These are phyloP conservation scores for Gadus chalcogrammus DNA, from an alignment of 2,113 vertebrate species.

Conservation along the genomic window DNA sequence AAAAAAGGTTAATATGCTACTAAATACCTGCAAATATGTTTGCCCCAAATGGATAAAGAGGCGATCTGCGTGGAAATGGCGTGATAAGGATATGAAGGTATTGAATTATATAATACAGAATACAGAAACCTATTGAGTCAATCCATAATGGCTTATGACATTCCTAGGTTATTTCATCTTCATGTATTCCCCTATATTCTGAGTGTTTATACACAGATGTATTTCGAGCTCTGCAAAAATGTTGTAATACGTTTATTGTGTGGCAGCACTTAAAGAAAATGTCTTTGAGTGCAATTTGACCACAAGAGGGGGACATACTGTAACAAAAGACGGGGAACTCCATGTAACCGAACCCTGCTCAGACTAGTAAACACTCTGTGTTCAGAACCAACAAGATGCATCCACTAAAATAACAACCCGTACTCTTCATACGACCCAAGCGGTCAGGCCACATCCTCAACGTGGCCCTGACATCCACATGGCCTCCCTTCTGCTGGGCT, in stretches of 20 bases:
- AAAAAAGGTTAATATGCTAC: too few relatives aligned
- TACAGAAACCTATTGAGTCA: too few relatives aligned
- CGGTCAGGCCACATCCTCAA: background rate
- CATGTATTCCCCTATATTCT: too few relatives aligned
- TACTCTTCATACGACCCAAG: background rate
- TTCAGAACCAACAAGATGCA: background rate
- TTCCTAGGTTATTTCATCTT: too few relatives aligned
- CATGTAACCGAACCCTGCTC: background rate
- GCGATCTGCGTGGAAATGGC: too few relatives aligned
- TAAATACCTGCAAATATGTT: too few relatives aligned
- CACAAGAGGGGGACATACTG: constrained; percentile 69
- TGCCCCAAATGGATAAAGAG: too few relatives aligned
- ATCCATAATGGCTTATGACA: too few relatives aligned
- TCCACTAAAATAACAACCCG: background rate
- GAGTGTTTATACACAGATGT: background rate
- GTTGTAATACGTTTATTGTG: background rate
- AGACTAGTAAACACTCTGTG: background rate
- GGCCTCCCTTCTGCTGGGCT: background rate
- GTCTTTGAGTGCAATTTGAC: constrained; percentile 23
- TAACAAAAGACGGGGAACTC: constrained; percentile 18
- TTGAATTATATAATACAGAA: too few relatives aligned
- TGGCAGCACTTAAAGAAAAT: background rate
- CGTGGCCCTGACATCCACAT: background rate
- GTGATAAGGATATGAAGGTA: too few relatives aligned
- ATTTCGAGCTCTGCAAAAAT: background rate